Percentiles rank a stretch among this genome's conserved stretches.
phyloP scores from a whole-genome alignment of 2,888 invertebrate genomes.

The Cosmopolites sordidus region DNA sequence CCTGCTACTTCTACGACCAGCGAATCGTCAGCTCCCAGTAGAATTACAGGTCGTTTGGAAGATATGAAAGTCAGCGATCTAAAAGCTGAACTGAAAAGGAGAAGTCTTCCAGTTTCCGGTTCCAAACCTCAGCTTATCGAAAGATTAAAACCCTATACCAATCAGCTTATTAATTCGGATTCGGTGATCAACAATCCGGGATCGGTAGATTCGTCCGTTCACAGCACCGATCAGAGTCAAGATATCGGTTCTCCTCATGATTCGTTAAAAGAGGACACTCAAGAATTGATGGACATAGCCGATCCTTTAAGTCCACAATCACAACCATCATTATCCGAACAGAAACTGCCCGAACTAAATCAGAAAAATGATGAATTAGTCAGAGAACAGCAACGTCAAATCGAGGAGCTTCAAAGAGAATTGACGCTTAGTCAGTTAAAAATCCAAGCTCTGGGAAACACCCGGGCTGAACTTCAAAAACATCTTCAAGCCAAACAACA shows the following conservation, averaged over 20 bases:
- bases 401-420: slow-evolving; percentile 81
- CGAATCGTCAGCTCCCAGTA: slow-evolving; percentile 42
- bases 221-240: slow-evolving; percentile 39
- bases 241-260: slow-evolving; percentile 42
- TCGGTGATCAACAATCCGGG: slow-evolving; percentile 31
- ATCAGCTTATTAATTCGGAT: slow-evolving; percentile 18
- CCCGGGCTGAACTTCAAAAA: slow-evolving; percentile 44
- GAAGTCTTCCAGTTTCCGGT: slow-evolving; percentile 92
- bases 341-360: slow-evolving; percentile 25
- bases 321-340: slow-evolving; percentile 41
- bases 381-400: slow-evolving; percentile 78
- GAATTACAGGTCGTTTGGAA: slow-evolving; percentile 68
- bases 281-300: slow-evolving; percentile 48
- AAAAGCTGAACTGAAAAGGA: slow-evolving; percentile 88
- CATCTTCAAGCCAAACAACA: slow-evolving; percentile 44
- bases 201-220: slow-evolving; percentile 35
- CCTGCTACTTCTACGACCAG: slow-evolving; percentile 47
- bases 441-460: slow-evolving; percentile 56
- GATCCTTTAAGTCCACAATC: slow-evolving; percentile 49
- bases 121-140: slow-evolving; percentile 94
- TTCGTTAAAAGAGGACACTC: slow-evolving; percentile 34
- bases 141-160: slow-evolving; percentile 71
- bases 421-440: slow-evolving; percentile 74
- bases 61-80: slow-evolving; percentile 96
- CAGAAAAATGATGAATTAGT: slow-evolving; percentile 58